Conservation (phyloP, 2,113 vertebrate genomes). For the Tricholaema leucomelas region DNA sequence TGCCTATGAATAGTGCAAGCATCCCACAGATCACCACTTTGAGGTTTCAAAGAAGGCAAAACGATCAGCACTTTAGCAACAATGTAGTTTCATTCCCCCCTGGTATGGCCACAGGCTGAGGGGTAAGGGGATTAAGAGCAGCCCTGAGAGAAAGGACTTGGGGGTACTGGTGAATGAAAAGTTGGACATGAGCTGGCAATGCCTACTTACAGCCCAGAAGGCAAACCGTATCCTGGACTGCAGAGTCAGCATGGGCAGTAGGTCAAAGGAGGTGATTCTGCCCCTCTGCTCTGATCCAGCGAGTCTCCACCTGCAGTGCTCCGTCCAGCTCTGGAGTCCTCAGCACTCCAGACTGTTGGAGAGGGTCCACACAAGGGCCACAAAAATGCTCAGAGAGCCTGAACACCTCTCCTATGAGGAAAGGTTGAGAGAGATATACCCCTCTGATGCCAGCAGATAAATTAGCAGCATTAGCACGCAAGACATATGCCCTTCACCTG, state of each 20-base stretch:
- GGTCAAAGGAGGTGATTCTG: too few relatives aligned
- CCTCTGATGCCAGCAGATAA: not conserved
- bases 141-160: not conserved
- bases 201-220: rapidly evolving
- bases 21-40: not conserved
- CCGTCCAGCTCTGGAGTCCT: too few relatives aligned
- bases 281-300: too few relatives aligned
- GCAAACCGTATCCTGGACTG: rapidly evolving
- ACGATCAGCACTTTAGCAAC: not conserved
- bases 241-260: too few relatives aligned
- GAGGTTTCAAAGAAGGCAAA: not conserved
- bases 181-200: not conserved
- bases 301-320: too few relatives aligned
- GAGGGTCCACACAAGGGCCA: too few relatives aligned
- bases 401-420: too few relatives aligned
- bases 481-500: not conserved
- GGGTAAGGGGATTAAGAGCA: not conserved
- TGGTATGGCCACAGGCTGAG: not conserved
- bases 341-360: too few relatives aligned
- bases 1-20: not conserved
- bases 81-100: not conserved
- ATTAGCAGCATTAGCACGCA: not conserved
- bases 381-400: too few relatives aligned
- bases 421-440: not conserved
- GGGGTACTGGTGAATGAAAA: not conserved